Conservation (phyloP, 2,888 invertebrate species). For the Rhimphoctona megacephalus region DNA sequence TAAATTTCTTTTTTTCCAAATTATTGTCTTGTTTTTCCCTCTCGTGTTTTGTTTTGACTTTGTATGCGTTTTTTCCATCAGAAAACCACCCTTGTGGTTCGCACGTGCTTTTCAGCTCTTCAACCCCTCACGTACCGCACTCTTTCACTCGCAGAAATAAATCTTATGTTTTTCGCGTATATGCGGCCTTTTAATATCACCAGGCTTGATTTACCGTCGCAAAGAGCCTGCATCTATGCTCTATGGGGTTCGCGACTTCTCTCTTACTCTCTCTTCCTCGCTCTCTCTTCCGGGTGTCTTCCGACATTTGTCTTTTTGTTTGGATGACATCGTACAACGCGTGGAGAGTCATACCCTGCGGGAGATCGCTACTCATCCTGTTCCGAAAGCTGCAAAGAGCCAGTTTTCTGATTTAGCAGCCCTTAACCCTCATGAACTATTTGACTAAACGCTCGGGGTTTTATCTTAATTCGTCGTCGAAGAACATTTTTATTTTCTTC, state of each 20-base stretch:
- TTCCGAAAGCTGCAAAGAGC: constrained; percentile 70
- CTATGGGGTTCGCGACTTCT: constrained; percentile 21
- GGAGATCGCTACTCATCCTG: constrained; percentile 67
- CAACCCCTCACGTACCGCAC: constrained; percentile 45
- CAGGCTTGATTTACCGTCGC: constrained; percentile 83
- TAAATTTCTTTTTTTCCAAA: neutral
- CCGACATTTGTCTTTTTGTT: constrained; percentile 78
- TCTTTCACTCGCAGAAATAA: constrained; percentile 78
- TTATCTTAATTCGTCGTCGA: constrained; percentile 12
- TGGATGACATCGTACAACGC: constrained; percentile 71
- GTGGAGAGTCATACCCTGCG: constrained; percentile 69
- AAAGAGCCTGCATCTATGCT: constrained; percentile 79
- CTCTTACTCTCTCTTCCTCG: constrained; percentile 21
- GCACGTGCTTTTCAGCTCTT: constrained; percentile 57
- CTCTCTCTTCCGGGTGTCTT: constrained; percentile 69
- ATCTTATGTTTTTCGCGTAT: constrained; percentile 84
- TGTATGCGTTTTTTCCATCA: constrained; percentile 40
- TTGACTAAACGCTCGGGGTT: constrained; percentile 75
- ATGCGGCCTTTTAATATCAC: constrained; percentile 85
- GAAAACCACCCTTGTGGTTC: constrained; percentile 45
- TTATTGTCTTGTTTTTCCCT: neutral
- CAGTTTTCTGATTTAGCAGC: constrained; percentile 76
- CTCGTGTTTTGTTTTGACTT: constrained; percentile 22
- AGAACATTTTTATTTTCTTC: neutral
- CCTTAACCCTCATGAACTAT: constrained; percentile 69